Evolutionary conservation across 2,888 invertebrate species (phyloP), one percentile per base, ranked within the genome.

Genomic region (Barypeithes pellucidus): DNA sequence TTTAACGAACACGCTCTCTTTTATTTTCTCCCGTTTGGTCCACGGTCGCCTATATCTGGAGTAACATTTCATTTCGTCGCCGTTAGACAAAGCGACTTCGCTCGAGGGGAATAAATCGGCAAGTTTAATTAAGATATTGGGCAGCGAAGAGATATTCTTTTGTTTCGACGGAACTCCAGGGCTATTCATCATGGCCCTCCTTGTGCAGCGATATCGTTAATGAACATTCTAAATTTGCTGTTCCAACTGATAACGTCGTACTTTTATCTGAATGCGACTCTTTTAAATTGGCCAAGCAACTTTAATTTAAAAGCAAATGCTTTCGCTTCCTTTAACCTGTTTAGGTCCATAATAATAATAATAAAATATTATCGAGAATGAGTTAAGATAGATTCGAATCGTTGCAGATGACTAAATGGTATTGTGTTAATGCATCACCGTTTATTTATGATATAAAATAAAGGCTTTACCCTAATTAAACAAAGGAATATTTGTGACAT

Each of bases 71-170:
- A 83, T 84, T 82, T 83, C 82, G 80, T 81, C 81, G 81, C 79
- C 80, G 81, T 80, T 79, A 81, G 79, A 80, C 80, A 82, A 81
- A 81, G 81, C 81, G 80, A 79, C 79, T 78, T 76, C 77, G 76
- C 76, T 73, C 77, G 79, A 77, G 81, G 84, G 83, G 84, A 85
- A 86, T 85, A 86, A 87, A 87, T 87, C 86, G 86, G 86, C 85
- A 84, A 86, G 81, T 87, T 87, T 87, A 87, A 87, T 87, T 87
- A 87, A 87, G 86, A 87, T 87, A 86, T 86, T 85, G 85, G 85
- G 82, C 85, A 84, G 82, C 81, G 79, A 79, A 78, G 83, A 84
- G 84, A 83, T 84, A 85, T 85, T 85, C 86, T 85, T 86, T 86
- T 86, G 85, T 86, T 85, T 86, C 84, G 82, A 79, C 80, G 80